phyloP scores from a whole-genome alignment of 2,113 vertebrate genomes.

The Poeciliopsis turrubarensis region DNA sequence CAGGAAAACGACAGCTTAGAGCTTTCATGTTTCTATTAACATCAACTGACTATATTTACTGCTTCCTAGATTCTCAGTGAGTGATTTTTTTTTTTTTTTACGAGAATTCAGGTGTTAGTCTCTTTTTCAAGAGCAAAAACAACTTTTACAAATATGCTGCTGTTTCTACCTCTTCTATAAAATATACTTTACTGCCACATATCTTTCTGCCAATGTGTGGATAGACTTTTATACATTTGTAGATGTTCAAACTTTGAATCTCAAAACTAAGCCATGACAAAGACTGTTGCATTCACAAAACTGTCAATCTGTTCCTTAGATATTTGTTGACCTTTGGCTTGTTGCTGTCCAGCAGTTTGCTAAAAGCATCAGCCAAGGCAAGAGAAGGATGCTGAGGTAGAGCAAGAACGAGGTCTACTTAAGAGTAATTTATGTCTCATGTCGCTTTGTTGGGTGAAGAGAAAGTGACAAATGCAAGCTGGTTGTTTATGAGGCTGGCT shows the following conservation, averaged over 20 bases:
- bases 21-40: conserved; percentile 1
- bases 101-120: neutral
- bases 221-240: neutral
- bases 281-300: neutral
- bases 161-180: neutral
- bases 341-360: conserved; percentile 19
- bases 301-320: conserved; percentile 3
- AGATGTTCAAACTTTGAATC: too few relatives aligned
- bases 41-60: neutral
- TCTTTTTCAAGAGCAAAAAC: neutral
- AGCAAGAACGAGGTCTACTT: conserved; percentile 61
- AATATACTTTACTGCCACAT: neutral
- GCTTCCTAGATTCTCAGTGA: neutral
- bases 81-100: neutral
- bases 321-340: conserved; percentile 13
- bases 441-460: conserved; percentile 72
- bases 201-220: neutral
- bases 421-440: conserved; percentile 75
- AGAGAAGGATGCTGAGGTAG: conserved; percentile 34
- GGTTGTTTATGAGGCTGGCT: conserved; percentile 76
- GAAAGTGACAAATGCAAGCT: conserved; percentile 76
- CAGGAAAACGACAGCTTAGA: neutral
- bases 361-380: conserved; percentile 20
- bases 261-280: neutral
- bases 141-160: neutral